Conservation (phyloP, 1,140 invertebrate genomes). For the Drosophila watanabei region DNA sequence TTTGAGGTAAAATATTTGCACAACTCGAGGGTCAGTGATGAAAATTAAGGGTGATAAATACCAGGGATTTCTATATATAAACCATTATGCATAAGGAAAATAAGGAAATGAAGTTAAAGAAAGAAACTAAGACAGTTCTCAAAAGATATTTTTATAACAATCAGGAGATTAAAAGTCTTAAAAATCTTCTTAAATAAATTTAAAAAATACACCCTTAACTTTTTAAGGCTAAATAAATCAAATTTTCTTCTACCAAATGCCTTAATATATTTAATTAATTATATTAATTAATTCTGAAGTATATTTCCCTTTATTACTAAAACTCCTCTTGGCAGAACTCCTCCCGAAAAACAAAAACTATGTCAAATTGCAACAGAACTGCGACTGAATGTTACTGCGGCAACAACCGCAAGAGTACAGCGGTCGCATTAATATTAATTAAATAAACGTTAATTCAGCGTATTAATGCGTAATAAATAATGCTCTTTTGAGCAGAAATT, state of each 20-base stretch:
- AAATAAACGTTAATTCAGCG: conserved; percentile 85
- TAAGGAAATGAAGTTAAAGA: neutral
- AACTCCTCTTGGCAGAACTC: neutral
- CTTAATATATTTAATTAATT: neutral
- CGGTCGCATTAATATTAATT: conserved; percentile 84
- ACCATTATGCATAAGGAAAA: neutral
- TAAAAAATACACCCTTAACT: neutral
- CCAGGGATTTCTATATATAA: neutral
- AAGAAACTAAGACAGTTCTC: neutral
- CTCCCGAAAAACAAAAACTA: conserved; percentile 36
- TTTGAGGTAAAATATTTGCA: conserved; percentile 69
- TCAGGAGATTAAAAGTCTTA: neutral
- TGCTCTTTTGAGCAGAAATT: conserved; percentile 81
- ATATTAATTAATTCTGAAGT: neutral
- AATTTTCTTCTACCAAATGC: neutral
- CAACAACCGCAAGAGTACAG: conserved; percentile 30
- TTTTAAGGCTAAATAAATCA: neutral
- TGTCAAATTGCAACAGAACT: conserved; percentile 26
- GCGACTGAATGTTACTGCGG: conserved; percentile 13
- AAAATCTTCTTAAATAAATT: neutral
- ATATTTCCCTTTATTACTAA: neutral
- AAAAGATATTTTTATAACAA: no score
- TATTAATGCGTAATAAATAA: conserved; percentile 84
- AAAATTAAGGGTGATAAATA: neutral
- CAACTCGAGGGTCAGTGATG: conserved; percentile 67